A percentile compares a stretch with the other conserved stretches of the same genome.
Evolutionary conservation across 2,113 vertebrate species (phyloP).

Genomic region (Columba janthina): DNA sequence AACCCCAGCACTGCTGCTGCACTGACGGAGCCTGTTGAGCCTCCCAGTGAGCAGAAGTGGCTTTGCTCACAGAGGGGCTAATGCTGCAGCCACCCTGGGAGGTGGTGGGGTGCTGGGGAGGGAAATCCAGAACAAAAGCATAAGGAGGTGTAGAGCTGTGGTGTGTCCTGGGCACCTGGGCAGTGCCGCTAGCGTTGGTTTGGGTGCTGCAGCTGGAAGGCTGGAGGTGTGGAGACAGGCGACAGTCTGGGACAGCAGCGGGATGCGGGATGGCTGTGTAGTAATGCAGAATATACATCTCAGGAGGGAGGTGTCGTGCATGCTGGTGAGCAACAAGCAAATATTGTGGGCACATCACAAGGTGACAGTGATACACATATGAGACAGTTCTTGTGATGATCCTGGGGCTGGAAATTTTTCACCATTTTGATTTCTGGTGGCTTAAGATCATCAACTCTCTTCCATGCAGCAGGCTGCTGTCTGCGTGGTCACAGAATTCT

Average conservation of each 20-base stretch:
- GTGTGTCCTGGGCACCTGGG: not conserved
- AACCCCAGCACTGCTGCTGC: not conserved
- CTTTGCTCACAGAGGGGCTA: not conserved
- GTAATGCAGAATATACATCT: not conserved
- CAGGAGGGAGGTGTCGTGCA: not conserved
- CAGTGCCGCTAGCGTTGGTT: not conserved
- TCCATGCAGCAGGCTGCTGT: not conserved
- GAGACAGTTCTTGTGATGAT: not conserved
- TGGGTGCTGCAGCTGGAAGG: not conserved
- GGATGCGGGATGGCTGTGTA: not conserved
- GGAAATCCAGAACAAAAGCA: not conserved
- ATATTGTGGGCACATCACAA: not conserved
- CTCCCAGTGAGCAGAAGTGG: not conserved
- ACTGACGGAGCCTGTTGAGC: fast-evolving
- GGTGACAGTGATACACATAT: not conserved
- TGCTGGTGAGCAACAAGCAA: not conserved
- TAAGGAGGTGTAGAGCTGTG: not conserved
- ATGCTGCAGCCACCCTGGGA: no score
- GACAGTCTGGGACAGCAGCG: not conserved
- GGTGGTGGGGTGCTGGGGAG: not conserved
- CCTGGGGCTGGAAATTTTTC: not conserved
- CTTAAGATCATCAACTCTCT: not conserved
- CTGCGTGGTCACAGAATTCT: not conserved
- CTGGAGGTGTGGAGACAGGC: not conserved
- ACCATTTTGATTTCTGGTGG: not conserved